phyloP scores from a whole-genome alignment of 2,888 invertebrate species.

The Entomobrya multifasciata region DNA sequence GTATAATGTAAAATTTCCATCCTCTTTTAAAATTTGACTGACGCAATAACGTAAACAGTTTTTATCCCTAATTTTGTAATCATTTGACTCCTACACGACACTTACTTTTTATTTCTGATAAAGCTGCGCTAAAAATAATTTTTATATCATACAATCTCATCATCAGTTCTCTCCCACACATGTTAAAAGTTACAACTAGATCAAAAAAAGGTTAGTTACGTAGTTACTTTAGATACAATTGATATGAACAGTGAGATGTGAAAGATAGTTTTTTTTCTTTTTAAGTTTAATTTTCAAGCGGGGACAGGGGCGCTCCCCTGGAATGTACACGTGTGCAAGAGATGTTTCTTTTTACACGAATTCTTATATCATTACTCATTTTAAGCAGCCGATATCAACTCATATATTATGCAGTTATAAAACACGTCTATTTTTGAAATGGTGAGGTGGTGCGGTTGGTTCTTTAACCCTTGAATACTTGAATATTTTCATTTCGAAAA shows the following conservation, averaged over 20 bases:
- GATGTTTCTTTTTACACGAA: background rate
- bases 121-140: constrained; percentile 8
- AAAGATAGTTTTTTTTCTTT: constrained; percentile 46
- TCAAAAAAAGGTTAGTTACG: constrained; percentile 21
- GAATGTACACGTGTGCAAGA: constrained; percentile 32
- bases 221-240: constrained; percentile 48
- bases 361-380: background rate
- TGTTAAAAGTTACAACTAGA: background rate
- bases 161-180: background rate
- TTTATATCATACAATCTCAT: background rate
- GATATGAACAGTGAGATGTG: constrained; percentile 62
- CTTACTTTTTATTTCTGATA: constrained; percentile 1
- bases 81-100: constrained; percentile 7
- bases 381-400: background rate
- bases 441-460: constrained; percentile 12
- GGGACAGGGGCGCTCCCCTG: constrained; percentile 9
- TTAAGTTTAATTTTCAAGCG: too few relatives aligned
- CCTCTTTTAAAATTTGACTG: background rate
- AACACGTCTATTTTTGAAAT: background rate
- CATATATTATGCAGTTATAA: background rate
- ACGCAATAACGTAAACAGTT: background rate
- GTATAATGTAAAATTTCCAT: constrained; percentile 11
- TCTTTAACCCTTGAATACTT: background rate
- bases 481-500: constrained; percentile 14
- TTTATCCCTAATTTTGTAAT: background rate